Evolutionary conservation across 2,888 invertebrate species (phyloP), one percentile per base, ranked within the genome.

Genomic region (Leucophora obtusa): DNA sequence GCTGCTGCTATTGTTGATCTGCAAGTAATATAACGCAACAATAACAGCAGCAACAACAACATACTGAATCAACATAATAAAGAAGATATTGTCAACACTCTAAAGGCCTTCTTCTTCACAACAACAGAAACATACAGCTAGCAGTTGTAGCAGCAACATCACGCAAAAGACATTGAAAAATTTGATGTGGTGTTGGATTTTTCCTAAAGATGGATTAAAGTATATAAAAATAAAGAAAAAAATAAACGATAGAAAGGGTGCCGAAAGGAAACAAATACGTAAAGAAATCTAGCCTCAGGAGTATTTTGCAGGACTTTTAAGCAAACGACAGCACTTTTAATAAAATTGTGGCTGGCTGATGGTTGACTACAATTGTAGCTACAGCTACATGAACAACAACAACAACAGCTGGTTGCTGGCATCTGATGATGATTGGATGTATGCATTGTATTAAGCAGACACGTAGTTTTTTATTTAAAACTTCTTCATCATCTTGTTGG

Each of bases 271-370:
- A 60, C 58, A 69, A 73, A 79, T 66, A 68, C 50, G 35, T 18
- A 70, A 79, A 66, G 66, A 81, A 74, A 69, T 73, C 14, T 75
- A 59, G 79, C 82, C 79, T 54, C 79, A 71, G 79, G 72, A 63
- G 73, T 54, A 74, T 79, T 76, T 74, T 68, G 35, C 35, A 70
- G 72, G 65, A 72, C 54, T 82, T 76, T 82, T 71, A 56, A 60
- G 77, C 82, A 71, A 80, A 83, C 75, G 82, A 80, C 76, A 83
- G 77, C 80, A 83, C 77, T 84, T 84, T 84, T 82, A 82, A 82
- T 80, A 83, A 82, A 83, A 81, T 76, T 83, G 82, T 68, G 82
- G 82, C 73, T 77, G 77, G 54, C 58, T 73, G 69, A 66, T 76
- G 56, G 79, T 60, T 79, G 81, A 69, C 75, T 80, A 51, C 53